Evolutionary conservation across 2,888 invertebrate species (phyloP), one percentile per base, ranked within the genome.

Genomic region (Hymenopus coronatus): DNA sequence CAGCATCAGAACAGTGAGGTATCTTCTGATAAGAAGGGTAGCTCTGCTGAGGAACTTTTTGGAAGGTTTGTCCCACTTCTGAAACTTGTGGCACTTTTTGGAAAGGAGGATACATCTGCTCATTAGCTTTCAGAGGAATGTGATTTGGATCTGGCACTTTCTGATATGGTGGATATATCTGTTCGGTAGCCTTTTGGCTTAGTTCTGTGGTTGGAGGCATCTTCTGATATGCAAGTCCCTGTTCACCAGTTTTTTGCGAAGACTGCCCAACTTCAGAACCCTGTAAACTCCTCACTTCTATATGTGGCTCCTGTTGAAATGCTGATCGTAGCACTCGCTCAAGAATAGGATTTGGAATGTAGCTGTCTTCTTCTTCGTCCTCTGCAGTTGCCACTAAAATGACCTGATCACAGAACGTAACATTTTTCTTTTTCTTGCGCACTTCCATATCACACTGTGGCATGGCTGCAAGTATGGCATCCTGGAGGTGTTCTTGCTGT

Each of bases 381-480:
- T 98, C 98, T 0, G 98, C 98, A 1, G 98, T 98, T 7, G 98
- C 98, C 20, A 98, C 98, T 89, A 98, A 94, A 90, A 98, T 98
- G 0, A 98, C 98, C 93, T 98, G 98, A 93, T 98, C 98, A 92
- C 98, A 98, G 93, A 98, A 98, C 0, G 98, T 98, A 7, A 98
- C 98, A 89, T 97, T 98, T 93, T 98, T 98, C 94, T 98, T 98
- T 92, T 97, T 97, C 14, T 93, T 95, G 86, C 95, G 94, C 12
- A 93, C 93, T 91, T 93, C 94, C 27, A 40, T n/a, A 20, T 87
- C 87, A n/a, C n/a, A 28, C 15, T 82, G 81, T 9, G 82, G 25
- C 28, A 70, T 81, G 25, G 33, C 15, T 30, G 20, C 30, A 20
- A 28, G n/a, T 25, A 28, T n/a, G 27, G 30, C 54, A 27, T 54